phyloP scores from a whole-genome alignment of 2,113 vertebrate genomes.

The Pogonocichla stellata region DNA sequence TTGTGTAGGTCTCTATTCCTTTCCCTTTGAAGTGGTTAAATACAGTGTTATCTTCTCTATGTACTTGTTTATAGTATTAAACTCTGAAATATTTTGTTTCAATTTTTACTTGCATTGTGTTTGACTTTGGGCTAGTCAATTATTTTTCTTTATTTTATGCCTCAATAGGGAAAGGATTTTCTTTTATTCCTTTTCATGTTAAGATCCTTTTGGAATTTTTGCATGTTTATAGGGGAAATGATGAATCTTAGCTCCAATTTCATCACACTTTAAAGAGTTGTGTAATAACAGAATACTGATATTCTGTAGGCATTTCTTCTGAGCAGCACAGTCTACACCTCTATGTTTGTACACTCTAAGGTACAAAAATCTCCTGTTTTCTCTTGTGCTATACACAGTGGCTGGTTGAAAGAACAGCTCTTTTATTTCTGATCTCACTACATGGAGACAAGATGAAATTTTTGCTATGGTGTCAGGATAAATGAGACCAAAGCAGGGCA shows the following conservation, averaged over 20 bases:
- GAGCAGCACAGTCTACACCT: not conserved
- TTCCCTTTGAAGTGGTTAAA: not conserved
- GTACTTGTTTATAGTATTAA: not conserved
- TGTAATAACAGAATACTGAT: not conserved
- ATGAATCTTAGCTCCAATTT: not conserved
- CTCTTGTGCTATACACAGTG: not conserved
- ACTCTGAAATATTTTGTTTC: not conserved
- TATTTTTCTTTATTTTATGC: not conserved
- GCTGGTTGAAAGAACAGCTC: not conserved
- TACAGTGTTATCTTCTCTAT: not conserved
- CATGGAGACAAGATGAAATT: not conserved
- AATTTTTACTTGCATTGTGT: not conserved
- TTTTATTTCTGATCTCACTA: not conserved
- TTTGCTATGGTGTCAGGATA: not conserved
- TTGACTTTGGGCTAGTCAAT: not conserved
- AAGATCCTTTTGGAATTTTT: not conserved
- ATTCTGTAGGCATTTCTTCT: not conserved
- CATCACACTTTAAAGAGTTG: not conserved
- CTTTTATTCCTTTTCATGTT: not conserved
- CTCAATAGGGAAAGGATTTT: not conserved
- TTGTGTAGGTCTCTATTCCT: not conserved
- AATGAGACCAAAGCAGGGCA: not conserved
- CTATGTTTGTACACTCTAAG: not conserved
- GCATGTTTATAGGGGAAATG: not conserved
- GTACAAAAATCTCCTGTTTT: not conserved